Evolutionary conservation across 2,113 vertebrate species (phyloP).

Genomic region (Heterotis niloticus): DNA sequence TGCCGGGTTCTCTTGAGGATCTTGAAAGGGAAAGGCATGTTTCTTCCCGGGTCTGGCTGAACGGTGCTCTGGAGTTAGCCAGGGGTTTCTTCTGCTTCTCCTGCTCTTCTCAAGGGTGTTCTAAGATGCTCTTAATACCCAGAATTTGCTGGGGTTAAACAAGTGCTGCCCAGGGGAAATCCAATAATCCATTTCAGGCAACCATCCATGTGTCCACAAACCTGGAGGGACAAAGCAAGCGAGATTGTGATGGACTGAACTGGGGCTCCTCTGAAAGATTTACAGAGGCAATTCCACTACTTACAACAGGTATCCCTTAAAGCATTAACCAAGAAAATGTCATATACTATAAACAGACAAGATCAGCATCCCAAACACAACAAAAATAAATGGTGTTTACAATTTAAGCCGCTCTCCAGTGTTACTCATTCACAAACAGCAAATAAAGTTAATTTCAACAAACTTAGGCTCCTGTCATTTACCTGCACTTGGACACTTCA

Average conservation of each 20-base stretch:
- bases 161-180: constrained; percentile 59
- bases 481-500: background rate
- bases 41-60: constrained; percentile 31
- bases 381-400: background rate
- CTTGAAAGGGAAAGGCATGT: constrained; percentile 93
- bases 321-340: background rate
- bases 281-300: background rate
- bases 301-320: background rate
- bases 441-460: too few relatives aligned
- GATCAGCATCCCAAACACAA: too few relatives aligned
- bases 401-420: too few relatives aligned
- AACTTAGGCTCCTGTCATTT: background rate
- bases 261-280: too few relatives aligned
- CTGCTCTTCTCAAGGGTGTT: constrained; percentile 44
- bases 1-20: constrained; percentile 78
- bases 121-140: constrained; percentile 35
- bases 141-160: constrained; percentile 49
- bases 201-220: constrained; percentile 37
- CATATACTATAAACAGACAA: too few relatives aligned
- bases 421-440: too few relatives aligned
- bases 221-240: constrained; percentile 13
- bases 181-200: constrained; percentile 63
- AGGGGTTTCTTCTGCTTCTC: constrained; percentile 32
- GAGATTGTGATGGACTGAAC: background rate
- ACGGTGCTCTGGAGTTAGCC: constrained; percentile 36